A percentile compares a stretch with the other conserved stretches of the same genome.
phyloP scores from a whole-genome alignment of 1,140 invertebrate species.

The Cydia pomonella region DNA sequence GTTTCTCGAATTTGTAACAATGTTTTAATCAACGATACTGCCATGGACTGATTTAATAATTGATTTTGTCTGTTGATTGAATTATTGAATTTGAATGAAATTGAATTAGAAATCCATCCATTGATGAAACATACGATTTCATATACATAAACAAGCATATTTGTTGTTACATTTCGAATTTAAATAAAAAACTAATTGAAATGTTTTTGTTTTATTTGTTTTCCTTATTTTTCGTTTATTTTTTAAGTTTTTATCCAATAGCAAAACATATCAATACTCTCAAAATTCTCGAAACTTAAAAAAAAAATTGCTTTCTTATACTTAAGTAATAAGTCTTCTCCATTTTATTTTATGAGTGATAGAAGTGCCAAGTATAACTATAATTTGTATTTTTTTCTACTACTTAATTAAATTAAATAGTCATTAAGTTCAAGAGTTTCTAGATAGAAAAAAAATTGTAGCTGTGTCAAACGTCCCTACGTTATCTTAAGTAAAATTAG shows the following conservation, averaged over 20 bases:
- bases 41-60: conserved; percentile 14
- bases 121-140: conserved; percentile 69
- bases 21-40: neutral
- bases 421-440: neutral
- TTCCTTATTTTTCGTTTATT: conserved; percentile 49
- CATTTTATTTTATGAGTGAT: conserved; percentile 30
- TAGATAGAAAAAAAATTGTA: conserved; percentile 56
- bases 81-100: too few relatives aligned
- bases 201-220: conserved; percentile 69
- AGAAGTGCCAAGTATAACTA: conserved; percentile 33
- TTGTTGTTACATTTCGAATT: conserved; percentile 77
- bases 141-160: conserved; percentile 64
- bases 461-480: conserved; percentile 70
- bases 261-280: conserved; percentile 62
- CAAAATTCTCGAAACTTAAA: conserved; percentile 36
- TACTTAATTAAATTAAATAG: neutral
- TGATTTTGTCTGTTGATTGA: conserved; percentile 37
- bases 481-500: conserved; percentile 67
- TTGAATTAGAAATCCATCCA: conserved; percentile 72
- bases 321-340: neutral
- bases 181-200: conserved; percentile 71
- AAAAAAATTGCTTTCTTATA: neutral
- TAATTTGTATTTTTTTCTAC: neutral
- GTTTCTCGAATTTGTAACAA: conserved; percentile 59
- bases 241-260: conserved; percentile 47